Evolutionary conservation across 2,888 invertebrate genomes (phyloP), one percentile per base, ranked within the genome.

Genomic region (Dolomedes plantarius): DNA sequence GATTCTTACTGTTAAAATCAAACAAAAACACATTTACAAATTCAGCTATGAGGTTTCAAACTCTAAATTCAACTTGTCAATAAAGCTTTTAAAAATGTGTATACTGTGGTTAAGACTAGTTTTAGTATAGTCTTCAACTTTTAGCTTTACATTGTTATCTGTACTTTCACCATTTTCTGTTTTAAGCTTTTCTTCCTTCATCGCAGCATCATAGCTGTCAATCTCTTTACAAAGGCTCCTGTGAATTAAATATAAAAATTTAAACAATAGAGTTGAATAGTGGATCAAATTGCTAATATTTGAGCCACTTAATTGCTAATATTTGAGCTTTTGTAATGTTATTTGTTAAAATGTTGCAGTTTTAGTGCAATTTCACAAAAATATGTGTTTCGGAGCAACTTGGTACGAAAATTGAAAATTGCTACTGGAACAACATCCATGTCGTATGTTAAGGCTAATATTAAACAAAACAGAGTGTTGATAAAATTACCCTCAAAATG

Each of bases 61-160:
- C 13, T 46, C 41, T 46, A 46, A 46, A 46, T 41, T 46, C 16
- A 46, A 11, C 16, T 93, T 93, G 77, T 94, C 92, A 16, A 96
- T 91, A 91, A 96, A 96, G 89, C 94, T 94, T 89, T 95, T 94
- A 90, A 96, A 96, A 1, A 95, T 91, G 72, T 93, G 92, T 7
- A 95, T 92, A 13, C 94, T 93, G 88, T 94, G 94, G 78, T 94
- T 93, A 90, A 96, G 92, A 87, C 94, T 94, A 0, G 96, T 96
- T 90, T 95, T 95, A 89, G 94, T 95, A 90, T 94, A 95, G 90
- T 95, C 95, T 91, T 94, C 94, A 67, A 94, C 93, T 86, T 90
- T 90, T 11, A 27, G 71, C 90, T 32, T 90, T 88, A 1, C 72
- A 23, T 90, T 89, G 90, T 92, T 90, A 86, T 92, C 91, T 89